Base-by-base conservation (phyloP, 37 sponge, comb jelly and placozoan species). In the Halichondria panicea region DNA sequence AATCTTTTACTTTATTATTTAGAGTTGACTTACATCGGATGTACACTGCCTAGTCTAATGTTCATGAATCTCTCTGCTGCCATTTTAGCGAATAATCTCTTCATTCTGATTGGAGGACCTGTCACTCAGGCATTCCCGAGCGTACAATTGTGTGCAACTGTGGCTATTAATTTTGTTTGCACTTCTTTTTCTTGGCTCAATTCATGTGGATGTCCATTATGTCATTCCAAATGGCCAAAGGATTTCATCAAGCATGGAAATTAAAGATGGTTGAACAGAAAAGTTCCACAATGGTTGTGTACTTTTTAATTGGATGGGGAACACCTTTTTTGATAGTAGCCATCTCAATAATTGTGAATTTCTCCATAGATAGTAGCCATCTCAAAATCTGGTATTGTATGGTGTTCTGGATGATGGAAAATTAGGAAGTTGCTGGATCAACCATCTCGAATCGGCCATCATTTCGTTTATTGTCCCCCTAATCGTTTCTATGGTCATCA, bases 1-100 rank as follows among this genome's bases (percentile, higher is more conserved):
- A 15, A 72, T 24, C n/a, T 22, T 72, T 21, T 40, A 31, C 34
- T 38, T n/a, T n/a, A n/a, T n/a, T n/a, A n/a, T n/a, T n/a, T n/a
- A n/a, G n/a, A n/a, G n/a, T 48, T n/a, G n/a, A n/a, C n/a, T n/a
- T n/a, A n/a, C n/a, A n/a, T n/a, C n/a, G n/a, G n/a, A n/a, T n/a
- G 70, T 13, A 76, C 75, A 8, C 62, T 76, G 30, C 63, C 63
- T 40, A 48, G 77, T 11, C 66, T 68, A 24, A 33, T 75, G 0
- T 22, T 83, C 15, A 67, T 83, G 84, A 83, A 83, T 41, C 50
- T 83, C 15, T 35, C 50, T 63, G 41, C 42, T 3, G 76, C 69
- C 15, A 59, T 83, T 39, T 61, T 83, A 31, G 19, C 57, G 6
- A 54, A 52, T n/a, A 55, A 66, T 54, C 33, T 75, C n/a, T 3